Evolutionary conservation across 2,113 vertebrate genomes (phyloP).

Genomic region (Cyanoramphus novaezelandiae): DNA sequence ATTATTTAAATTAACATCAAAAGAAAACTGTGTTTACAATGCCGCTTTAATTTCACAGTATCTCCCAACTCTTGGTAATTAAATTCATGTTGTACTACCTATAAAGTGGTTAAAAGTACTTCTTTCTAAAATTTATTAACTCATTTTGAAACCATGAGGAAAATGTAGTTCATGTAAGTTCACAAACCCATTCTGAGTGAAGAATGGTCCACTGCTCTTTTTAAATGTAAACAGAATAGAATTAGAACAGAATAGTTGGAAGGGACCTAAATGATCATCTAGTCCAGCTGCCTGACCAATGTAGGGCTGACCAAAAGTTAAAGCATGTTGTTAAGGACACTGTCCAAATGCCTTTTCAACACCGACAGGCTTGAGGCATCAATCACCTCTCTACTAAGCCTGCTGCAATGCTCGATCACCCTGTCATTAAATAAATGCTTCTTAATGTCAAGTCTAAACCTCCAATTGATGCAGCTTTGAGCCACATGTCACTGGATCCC

Average conservation of each 20-base stretch:
- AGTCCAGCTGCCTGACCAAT: neutral
- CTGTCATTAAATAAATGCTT: neutral
- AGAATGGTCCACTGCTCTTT: neutral
- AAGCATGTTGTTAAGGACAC: neutral
- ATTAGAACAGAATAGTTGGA: neutral
- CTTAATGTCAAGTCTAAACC: neutral
- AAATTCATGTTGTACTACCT: neutral
- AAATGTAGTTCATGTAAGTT: neutral
- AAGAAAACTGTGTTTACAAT: neutral
- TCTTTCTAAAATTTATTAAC: neutral
- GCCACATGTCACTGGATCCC: neutral
- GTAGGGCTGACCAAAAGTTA: neutral
- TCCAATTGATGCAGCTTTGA: neutral
- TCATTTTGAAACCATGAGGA: neutral
- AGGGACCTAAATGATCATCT: neutral
- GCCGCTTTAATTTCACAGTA: neutral
- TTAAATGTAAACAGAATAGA: neutral
- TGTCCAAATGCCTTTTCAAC: neutral
- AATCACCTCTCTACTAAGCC: neutral
- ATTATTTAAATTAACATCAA: neutral
- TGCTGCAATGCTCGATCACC: neutral
- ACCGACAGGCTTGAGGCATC: neutral
- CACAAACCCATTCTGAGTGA: neutral
- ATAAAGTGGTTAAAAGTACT: neutral
- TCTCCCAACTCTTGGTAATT: neutral